Conservation (phyloP, 2,888 invertebrate species). For the Amphimallon solstitiale region DNA sequence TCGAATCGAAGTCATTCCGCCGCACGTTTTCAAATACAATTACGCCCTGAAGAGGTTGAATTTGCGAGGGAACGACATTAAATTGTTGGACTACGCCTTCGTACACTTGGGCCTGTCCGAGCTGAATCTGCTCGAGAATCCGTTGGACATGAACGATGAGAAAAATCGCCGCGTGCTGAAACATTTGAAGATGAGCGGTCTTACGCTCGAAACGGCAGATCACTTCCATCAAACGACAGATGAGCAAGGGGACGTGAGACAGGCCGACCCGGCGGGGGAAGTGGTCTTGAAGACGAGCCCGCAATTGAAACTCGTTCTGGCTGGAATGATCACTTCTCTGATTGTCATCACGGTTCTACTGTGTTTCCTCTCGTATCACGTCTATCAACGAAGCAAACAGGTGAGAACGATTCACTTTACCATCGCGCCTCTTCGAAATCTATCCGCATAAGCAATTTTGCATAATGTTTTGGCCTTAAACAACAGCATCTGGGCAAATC, state of each 20-base stretch:
- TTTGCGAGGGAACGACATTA: constrained; percentile 21
- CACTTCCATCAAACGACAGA: background rate
- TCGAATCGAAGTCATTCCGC: constrained; percentile 10
- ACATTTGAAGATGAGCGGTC: background rate
- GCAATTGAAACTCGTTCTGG: background rate
- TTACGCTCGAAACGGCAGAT: background rate
- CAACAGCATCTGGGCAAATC: too few species aligned
- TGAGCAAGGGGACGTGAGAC: background rate
- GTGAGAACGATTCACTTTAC: background rate
- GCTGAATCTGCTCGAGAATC: constrained; percentile 27
- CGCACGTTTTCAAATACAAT: constrained; percentile 31
- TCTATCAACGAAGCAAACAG: background rate
- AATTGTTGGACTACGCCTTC: constrained; percentile 7
- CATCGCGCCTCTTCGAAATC: background rate
- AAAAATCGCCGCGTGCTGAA: background rate
- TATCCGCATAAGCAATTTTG: too few species aligned
- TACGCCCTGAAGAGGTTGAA: constrained; percentile 10
- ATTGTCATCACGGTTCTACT: constrained; percentile 2
- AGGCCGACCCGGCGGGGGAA: background rate
- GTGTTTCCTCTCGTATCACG: constrained; percentile 3
- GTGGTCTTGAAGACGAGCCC: background rate
- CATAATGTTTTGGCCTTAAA: too few species aligned
- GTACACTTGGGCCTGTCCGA: constrained; percentile 9
- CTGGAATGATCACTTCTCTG: background rate
- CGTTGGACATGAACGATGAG: constrained; percentile 15